Percentiles rank a stretch among this genome's conserved stretches.
These are phyloP conservation scores for Tichodroma muraria DNA, from an alignment of 2,113 vertebrate species.

Conservation along the genomic window DNA sequence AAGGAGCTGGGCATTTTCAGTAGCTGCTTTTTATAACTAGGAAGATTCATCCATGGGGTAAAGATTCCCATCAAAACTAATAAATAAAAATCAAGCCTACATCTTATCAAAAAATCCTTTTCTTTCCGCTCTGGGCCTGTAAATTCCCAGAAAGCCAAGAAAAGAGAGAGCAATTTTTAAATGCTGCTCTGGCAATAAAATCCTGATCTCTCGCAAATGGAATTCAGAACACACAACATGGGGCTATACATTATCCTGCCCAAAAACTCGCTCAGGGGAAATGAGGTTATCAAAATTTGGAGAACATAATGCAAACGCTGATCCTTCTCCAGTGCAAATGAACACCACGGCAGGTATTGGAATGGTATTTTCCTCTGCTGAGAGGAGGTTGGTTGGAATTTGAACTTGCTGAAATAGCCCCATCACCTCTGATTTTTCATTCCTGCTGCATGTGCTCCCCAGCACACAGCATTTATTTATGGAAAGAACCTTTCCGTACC, in stretches of 20 bases:
- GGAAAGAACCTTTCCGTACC: not conserved
- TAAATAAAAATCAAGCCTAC: constrained; percentile 53
- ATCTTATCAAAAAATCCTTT: constrained; percentile 43
- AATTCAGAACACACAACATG: constrained; percentile 61
- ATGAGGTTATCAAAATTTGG: constrained; percentile 31
- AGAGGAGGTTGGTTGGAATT: not conserved
- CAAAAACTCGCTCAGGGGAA: constrained; percentile 22
- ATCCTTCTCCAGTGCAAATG: not conserved
- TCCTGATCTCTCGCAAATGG: constrained; percentile 67
- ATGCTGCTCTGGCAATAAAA: constrained; percentile 69
- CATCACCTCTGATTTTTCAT: not conserved
- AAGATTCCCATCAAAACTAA: constrained; percentile 27
- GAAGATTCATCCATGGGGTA: not conserved
- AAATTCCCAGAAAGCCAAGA: constrained; percentile 68
- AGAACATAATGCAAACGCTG: constrained; percentile 5
- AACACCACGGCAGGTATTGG: not conserved
- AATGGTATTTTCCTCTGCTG: not conserved
- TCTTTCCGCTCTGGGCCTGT: constrained; percentile 29
- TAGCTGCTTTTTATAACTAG: not conserved
- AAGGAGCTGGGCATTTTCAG: accelerated
- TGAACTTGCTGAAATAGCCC: not conserved
- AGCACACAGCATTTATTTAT: not conserved
- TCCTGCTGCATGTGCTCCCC: not conserved
- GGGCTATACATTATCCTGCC: constrained; percentile 63
- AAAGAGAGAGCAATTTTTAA: constrained; percentile 72